Conservation (phyloP, 30 jellyfish, hydroid and myxozoan genomes). For the Aurelia coerulea region DNA sequence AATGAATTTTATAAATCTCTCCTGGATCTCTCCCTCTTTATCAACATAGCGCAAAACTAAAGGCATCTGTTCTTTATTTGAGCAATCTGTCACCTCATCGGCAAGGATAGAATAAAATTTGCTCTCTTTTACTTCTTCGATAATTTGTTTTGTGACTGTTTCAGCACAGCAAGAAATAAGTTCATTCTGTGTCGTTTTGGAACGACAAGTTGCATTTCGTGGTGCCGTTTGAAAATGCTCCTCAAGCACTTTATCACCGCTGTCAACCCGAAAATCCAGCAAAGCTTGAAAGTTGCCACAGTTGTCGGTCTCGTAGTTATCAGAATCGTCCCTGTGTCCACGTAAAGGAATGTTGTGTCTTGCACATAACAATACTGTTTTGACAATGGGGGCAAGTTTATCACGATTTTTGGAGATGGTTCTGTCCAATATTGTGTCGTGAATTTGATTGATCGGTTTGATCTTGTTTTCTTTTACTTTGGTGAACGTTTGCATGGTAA, state of each 20-base stretch:
- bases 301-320: background rate
- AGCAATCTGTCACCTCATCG: conserved; percentile 58
- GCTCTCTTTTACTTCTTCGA: conserved; percentile 26
- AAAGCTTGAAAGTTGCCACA: background rate
- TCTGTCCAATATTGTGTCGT: background rate
- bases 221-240: conserved; percentile 42
- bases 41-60: conserved; percentile 41
- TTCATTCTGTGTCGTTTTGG: conserved; percentile 64
- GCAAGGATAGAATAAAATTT: conserved; percentile 49
- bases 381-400: background rate
- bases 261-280: conserved; percentile 15
- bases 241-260: conserved; percentile 12
- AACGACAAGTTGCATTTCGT: conserved; percentile 64
- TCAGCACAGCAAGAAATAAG: conserved; percentile 48
- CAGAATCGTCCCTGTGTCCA: conserved; percentile 33
- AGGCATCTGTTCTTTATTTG: conserved; percentile 61
- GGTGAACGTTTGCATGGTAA: background rate
- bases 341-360: conserved; percentile 15
- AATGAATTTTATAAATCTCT: conserved; percentile 9
- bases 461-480: background rate
- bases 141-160: background rate
- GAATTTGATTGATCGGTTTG: conserved; percentile 5
- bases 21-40: conserved; percentile 6
- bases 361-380: conserved; percentile 16
- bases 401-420: conserved; percentile 11